Percentiles rank a stretch among this genome's conserved stretches.
phyloP scores from a whole-genome alignment of 2,888 invertebrate genomes.

The Catocala sponsa region DNA sequence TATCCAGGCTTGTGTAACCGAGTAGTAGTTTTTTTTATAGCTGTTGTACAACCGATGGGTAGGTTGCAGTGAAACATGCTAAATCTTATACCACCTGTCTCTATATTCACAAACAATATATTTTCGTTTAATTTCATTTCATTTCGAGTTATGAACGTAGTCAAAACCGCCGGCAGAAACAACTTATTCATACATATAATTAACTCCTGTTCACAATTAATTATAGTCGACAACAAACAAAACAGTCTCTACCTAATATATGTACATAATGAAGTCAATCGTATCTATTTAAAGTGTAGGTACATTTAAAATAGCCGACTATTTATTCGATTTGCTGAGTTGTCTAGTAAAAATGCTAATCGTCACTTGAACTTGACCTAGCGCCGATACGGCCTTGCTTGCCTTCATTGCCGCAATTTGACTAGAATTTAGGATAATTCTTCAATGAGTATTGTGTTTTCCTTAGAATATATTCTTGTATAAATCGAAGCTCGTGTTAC shows the following conservation, averaged over 20 bases:
- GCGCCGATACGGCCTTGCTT: conserved; percentile 15
- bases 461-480: too few relatives aligned
- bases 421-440: conserved; percentile 7
- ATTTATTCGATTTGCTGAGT: conserved; percentile 8
- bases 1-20: too few relatives aligned
- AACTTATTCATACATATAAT: too few relatives aligned
- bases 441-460: not conserved
- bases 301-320: not conserved
- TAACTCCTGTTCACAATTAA: not conserved
- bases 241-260: not conserved
- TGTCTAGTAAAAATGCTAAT: conserved; percentile 28
- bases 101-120: too few relatives aligned
- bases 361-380: conserved; percentile 38
- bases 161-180: too few relatives aligned
- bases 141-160: too few relatives aligned
- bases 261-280: not conserved
- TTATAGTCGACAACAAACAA: not conserved
- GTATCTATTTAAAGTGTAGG: not conserved
- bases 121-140: too few relatives aligned
- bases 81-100: too few relatives aligned
- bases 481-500: too few relatives aligned
- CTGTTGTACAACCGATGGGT: too few relatives aligned
- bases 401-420: conserved; percentile 9
- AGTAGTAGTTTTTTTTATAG: too few relatives aligned
- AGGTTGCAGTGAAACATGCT: too few relatives aligned